Base-by-base conservation (phyloP, 1,140 invertebrate species). In the Hylyphantes graminicola region DNA sequence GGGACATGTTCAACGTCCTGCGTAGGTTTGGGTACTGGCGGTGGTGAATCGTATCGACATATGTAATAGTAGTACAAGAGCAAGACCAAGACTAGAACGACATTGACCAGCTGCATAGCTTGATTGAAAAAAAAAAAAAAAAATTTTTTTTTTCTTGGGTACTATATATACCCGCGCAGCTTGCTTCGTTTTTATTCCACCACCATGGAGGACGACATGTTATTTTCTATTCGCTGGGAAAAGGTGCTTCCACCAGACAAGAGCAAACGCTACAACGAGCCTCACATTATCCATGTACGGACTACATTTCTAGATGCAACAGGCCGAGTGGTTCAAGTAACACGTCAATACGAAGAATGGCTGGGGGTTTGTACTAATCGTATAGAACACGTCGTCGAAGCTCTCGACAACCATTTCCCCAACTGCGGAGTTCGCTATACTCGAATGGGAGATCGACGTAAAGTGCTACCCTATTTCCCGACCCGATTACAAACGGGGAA, bases 381-480 rank as follows among this genome's bases (percentile, higher is more conserved):
- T 7, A 61, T 75, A 7, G 55, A 75, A 5, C 51, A 50, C 35
- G 5, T 61, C 0, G 13, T 75, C 50, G 0, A 4, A 12, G 10
- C 0, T 0, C 7, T 67, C 17, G 9, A 7, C 8, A 48, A 17
- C 17, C 35, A 48, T 61, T 75, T 61, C 10, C 73, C 73, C 55
- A 13, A 35, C 9, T 11, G 4, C 0, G 11, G 17, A 7, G 13
- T 75, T 8, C 7, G 11, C 0, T 61, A 15, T 8, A 12, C 15
- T 7, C 50, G 64, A 15, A 11, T 74, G 12, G 72, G 72, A 9
- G 0, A 8, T 6, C 11, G 17, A 0, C 11, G 21, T 17, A 79
- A 79, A 51, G 19, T 79, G n/a, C 48, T 70, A 50, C 77, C 77
- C 8, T 70, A 79, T 50, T 79, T 79, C 59, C 54, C 67, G 11